These are phyloP conservation scores for Xestia sexstrigata DNA, from an alignment of 2,888 invertebrate species.

Conservation along the genomic window DNA sequence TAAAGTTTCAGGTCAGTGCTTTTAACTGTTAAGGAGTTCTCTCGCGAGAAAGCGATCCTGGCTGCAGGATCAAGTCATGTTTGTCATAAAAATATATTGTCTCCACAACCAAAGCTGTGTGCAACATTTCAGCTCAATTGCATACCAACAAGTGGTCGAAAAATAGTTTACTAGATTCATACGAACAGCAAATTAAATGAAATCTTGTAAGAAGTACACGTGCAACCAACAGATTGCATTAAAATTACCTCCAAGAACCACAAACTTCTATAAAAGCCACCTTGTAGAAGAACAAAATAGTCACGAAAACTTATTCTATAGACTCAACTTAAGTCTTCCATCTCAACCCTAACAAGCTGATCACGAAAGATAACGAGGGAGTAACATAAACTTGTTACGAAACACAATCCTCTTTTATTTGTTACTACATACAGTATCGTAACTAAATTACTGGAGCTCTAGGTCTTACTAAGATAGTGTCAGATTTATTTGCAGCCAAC, in stretches of 20 bases:
- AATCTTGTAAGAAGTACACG: background rate
- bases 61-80: background rate
- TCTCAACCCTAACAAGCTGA: constrained; percentile 8
- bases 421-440: constrained; percentile 33
- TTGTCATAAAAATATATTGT: background rate
- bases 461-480: constrained; percentile 41
- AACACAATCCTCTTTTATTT: constrained; percentile 34
- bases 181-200: background rate
- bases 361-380: constrained; percentile 19
- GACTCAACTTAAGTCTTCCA: no score
- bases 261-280: background rate
- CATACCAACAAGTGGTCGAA: background rate
- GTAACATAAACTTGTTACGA: constrained; percentile 27
- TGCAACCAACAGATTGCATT: background rate
- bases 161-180: background rate
- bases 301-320: background rate
- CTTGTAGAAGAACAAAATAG: background rate
- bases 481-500: constrained; percentile 49
- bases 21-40: background rate
- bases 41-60: background rate
- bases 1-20: background rate
- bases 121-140: background rate
- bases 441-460: constrained; percentile 51
- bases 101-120: background rate
- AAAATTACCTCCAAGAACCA: background rate